These are phyloP conservation scores for Oceanodroma tethys DNA, from an alignment of 2,113 vertebrate genomes.

Conservation along the genomic window DNA sequence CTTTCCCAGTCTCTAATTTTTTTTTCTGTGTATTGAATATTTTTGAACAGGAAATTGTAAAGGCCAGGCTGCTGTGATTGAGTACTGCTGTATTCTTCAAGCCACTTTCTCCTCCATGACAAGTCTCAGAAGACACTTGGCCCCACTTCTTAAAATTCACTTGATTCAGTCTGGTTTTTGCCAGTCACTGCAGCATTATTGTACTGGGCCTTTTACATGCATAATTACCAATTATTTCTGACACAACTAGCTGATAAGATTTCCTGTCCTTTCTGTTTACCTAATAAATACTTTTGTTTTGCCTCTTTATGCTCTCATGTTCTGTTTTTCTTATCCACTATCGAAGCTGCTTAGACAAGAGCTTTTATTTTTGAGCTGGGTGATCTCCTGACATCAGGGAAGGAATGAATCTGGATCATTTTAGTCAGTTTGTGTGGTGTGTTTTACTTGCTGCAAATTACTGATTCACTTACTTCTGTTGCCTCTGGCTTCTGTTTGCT, in stretches of 20 bases:
- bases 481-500: background rate
- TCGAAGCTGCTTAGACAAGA: slow-evolving; percentile 18
- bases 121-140: background rate
- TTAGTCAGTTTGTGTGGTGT: background rate
- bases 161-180: background rate
- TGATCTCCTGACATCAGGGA: background rate
- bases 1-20: background rate
- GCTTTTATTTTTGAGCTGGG: slow-evolving; percentile 20
- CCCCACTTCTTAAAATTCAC: background rate
- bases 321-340: background rate
- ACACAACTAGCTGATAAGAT: background rate
- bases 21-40: background rate
- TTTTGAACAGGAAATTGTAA: background rate
- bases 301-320: background rate
- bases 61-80: background rate
- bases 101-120: background rate
- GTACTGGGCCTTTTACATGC: background rate
- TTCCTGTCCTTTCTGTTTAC: background rate
- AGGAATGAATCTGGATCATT: background rate
- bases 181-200: background rate
- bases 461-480: background rate
- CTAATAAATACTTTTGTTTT: background rate
- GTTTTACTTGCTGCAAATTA: background rate
- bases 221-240: background rate
- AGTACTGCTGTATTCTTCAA: background rate